Conservation (phyloP, 30 jellyfish, hydroid and myxozoan species). For the Chrysaora quinquecirrha region DNA sequence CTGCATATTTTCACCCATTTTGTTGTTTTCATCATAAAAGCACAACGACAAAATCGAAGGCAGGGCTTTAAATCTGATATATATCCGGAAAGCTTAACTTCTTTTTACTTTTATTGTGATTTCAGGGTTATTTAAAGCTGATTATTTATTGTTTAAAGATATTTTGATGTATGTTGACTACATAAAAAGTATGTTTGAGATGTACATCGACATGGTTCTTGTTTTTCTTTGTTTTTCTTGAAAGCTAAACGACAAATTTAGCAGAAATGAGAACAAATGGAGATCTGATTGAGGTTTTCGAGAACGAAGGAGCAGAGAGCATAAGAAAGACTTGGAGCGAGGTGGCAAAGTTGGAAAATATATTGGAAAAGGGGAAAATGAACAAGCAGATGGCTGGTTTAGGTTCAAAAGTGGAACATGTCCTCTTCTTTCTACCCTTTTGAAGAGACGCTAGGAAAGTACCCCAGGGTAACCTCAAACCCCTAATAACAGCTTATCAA, state of each 20-base stretch:
- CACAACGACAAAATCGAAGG: constrained; percentile 42
- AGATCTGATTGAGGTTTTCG: not conserved
- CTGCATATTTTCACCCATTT: not conserved
- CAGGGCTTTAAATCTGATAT: constrained; percentile 52
- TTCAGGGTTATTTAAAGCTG: not conserved
- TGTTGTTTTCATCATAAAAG: not conserved
- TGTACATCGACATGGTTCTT: not conserved
- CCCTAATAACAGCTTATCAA: too few relatives aligned
- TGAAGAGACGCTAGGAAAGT: too few relatives aligned
- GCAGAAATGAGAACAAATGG: not conserved
- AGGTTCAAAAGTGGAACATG: too few relatives aligned
- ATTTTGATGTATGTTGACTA: not conserved
- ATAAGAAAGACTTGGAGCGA: not conserved
- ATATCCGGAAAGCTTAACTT: constrained; percentile 63
- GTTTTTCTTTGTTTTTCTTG: not conserved
- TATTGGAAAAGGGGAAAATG: too few relatives aligned
- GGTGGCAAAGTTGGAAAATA: not conserved
- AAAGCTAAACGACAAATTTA: not conserved
- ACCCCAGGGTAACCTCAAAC: too few relatives aligned
- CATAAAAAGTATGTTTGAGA: not conserved
- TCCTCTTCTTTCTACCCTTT: too few relatives aligned
- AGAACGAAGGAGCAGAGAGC: not conserved
- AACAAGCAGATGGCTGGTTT: too few relatives aligned
- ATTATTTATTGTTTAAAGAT: not conserved
- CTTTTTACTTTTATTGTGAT: not conserved